These are phyloP conservation scores for Pristis pectinata DNA, from an alignment of 2,797 vertebrate species.

Conservation along the genomic window DNA sequence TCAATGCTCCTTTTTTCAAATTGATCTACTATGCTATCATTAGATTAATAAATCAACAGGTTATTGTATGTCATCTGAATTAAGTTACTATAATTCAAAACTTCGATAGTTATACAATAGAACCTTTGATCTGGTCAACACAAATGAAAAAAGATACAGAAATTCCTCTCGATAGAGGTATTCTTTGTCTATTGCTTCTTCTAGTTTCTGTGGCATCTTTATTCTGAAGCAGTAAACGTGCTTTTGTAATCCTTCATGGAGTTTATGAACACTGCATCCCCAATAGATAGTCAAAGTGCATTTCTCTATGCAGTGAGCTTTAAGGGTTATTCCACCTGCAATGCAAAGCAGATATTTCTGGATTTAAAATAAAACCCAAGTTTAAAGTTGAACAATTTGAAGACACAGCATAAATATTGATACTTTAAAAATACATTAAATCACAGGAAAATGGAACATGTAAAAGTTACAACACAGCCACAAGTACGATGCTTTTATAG, in stretches of 20 bases:
- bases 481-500: not conserved
- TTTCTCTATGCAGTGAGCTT: constrained; percentile 72
- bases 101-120: fast-evolving
- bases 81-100: constrained; percentile 1
- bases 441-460: not conserved
- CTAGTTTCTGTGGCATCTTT: constrained; percentile 62
- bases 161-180: constrained; percentile 69
- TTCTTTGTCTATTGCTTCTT: constrained; percentile 64
- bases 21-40: constrained; percentile 8
- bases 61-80: not conserved
- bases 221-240: constrained; percentile 63
- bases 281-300: constrained; percentile 83
- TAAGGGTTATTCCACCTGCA: constrained; percentile 67
- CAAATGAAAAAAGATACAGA: constrained; percentile 71
- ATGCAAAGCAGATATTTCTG: constrained; percentile 25
- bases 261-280: constrained; percentile 76
- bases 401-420: too few species aligned
- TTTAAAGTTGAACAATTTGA: not conserved
- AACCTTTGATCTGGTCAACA: constrained; percentile 32
- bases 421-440: too few species aligned
- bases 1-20: constrained; percentile 6
- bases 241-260: constrained; percentile 70
- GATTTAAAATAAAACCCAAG: not conserved
- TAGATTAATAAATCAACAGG: not conserved
- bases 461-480: not conserved